These are phyloP conservation scores for Gasteruption jaculator DNA, from an alignment of 2,888 invertebrate genomes.

Conservation along the genomic window DNA sequence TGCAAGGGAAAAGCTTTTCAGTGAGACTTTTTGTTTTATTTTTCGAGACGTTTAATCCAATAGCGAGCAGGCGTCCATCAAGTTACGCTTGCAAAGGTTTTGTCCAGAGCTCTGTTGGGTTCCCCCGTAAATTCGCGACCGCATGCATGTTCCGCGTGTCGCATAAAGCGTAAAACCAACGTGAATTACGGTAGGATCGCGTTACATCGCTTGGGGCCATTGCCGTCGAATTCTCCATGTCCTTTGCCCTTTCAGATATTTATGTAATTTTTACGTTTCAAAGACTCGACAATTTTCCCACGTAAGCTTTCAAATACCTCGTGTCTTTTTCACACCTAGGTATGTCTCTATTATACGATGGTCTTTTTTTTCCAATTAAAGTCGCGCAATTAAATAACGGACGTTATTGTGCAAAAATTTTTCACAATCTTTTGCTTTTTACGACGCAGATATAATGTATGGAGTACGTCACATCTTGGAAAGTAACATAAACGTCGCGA, in stretches of 20 bases:
- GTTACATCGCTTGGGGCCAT: constrained; percentile 43
- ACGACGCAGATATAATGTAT: too few species aligned
- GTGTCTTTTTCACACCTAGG: too few species aligned
- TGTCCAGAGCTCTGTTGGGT: constrained; percentile 40
- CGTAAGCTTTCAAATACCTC: too few species aligned
- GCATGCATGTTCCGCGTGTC: constrained; percentile 48
- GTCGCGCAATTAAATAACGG: too few species aligned
- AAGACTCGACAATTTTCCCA: constrained; percentile 36
- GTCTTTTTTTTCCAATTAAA: too few species aligned
- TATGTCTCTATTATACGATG: too few species aligned
- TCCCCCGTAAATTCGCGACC: constrained; percentile 47
- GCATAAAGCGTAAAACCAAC: constrained; percentile 51
- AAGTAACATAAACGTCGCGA: too few species aligned
- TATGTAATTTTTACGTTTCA: constrained; percentile 44
- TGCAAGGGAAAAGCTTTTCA: too few species aligned
- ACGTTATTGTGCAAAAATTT: too few species aligned
- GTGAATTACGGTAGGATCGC: constrained; percentile 52
- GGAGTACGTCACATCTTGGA: too few species aligned
- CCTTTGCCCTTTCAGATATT: constrained; percentile 45
- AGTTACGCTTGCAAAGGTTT: constrained; percentile 45
- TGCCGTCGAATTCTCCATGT: constrained; percentile 40
- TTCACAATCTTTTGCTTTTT: too few species aligned
- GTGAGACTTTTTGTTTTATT: constrained; percentile 33
- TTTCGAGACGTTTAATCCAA: constrained; percentile 45
- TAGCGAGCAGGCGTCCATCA: constrained; percentile 47